phyloP scores from a whole-genome alignment of 2,797 vertebrate species.

The Rhynchotus rufescens region DNA sequence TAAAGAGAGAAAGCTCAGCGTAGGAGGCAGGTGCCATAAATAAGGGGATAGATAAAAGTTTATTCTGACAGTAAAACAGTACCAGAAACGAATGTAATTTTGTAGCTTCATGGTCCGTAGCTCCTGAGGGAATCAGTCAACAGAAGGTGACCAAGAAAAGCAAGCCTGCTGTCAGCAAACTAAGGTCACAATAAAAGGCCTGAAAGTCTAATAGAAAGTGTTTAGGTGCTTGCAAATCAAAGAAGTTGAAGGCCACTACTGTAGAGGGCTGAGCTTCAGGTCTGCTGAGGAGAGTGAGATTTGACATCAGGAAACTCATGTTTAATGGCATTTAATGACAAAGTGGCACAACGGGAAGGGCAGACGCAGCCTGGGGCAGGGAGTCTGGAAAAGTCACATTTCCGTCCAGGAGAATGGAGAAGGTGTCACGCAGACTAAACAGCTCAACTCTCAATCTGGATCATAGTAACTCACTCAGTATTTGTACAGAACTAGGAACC shows the following conservation, averaged over 20 bases:
- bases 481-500: background rate
- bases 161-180: background rate
- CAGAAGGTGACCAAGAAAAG: background rate
- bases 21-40: background rate
- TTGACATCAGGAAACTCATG: accelerated
- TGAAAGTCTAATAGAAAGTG: background rate
- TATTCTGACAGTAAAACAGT: background rate
- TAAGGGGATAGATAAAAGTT: background rate
- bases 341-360: background rate
- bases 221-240: background rate
- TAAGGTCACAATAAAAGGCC: background rate
- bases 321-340: background rate
- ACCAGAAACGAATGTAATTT: background rate
- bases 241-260: background rate
- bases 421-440: background rate
- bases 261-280: accelerated
- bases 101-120: background rate
- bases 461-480: accelerated
- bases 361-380: background rate
- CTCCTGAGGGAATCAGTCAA: background rate
- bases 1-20: background rate
- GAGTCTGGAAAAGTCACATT: background rate
- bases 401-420: background rate
- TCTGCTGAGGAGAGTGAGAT: background rate
- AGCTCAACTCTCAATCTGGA: background rate